phyloP scores from a whole-genome alignment of 2,888 invertebrate species.

The Watsonalla cultraria region DNA sequence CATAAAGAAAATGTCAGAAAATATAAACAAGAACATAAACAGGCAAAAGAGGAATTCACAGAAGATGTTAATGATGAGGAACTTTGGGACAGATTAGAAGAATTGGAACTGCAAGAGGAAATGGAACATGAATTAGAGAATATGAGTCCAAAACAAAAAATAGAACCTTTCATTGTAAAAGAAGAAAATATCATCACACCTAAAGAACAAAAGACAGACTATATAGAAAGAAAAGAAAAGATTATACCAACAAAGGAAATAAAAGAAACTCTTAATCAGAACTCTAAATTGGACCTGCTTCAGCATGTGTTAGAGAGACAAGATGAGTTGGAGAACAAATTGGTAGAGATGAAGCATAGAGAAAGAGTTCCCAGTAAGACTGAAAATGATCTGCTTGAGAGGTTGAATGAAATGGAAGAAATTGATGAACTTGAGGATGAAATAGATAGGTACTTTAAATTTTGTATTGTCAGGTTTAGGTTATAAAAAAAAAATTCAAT shows the following conservation, averaged over 20 bases:
- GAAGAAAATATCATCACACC: slow-evolving; percentile 16
- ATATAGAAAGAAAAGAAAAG: slow-evolving; percentile 9
- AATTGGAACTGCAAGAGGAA: slow-evolving; percentile 81
- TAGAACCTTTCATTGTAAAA: slow-evolving; percentile 24
- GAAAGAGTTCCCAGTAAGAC: slow-evolving; percentile 39
- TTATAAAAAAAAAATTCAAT: too few species aligned
- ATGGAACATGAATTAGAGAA: slow-evolving; percentile 58
- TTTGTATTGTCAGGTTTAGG: background rate
- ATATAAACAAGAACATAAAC: slow-evolving; percentile 65
- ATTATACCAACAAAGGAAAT: slow-evolving; percentile 7
- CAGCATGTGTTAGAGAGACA: slow-evolving; percentile 57
- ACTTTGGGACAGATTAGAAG: slow-evolving; percentile 75
- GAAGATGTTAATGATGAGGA: slow-evolving; percentile 50
- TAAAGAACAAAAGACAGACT: slow-evolving; percentile 10
- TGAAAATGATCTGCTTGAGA: slow-evolving; percentile 62
- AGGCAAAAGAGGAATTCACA: slow-evolving; percentile 41
- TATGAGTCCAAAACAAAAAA: slow-evolving; percentile 13
- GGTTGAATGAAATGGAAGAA: slow-evolving; percentile 76
- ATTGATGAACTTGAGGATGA: slow-evolving; percentile 77
- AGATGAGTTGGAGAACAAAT: slow-evolving; percentile 48
- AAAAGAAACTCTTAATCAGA: slow-evolving; percentile 14
- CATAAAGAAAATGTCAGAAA: slow-evolving; percentile 66
- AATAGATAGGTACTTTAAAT: slow-evolving; percentile 55
- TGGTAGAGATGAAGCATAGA: slow-evolving; percentile 46
- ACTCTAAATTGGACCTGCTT: slow-evolving; percentile 42